Base-by-base conservation (phyloP, 1,140 invertebrate species). In the Nephotettix cincticeps region DNA sequence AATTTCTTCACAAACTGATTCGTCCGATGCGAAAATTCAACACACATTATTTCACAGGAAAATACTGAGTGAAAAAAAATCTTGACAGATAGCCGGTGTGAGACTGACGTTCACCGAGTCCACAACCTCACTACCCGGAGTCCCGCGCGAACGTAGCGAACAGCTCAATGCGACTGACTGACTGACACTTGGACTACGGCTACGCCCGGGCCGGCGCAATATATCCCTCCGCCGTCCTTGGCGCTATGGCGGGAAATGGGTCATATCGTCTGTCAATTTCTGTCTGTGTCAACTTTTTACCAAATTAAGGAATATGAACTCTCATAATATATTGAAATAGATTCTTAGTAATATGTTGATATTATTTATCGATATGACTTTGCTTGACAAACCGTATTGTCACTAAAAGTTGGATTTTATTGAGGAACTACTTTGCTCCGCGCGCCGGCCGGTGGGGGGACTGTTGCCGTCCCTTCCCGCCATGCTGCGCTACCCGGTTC, bases 221-320 rank as follows among this genome's bases (percentile, higher is more conserved):
- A 25, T 61, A 61, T 61, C 23, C 56, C 25, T 61, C 56, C 56
- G 56, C 56, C 56, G 56, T 9, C 56, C 56, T 61, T 61, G 56
- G 14, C 56, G 56, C 56, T 21, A 25, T 61, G 56, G 56, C 56
- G 56, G 56, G 56, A 61, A 61, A 61, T 61, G 56, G 56, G 56
- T 61, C 56, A 61, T 25, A 61, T 61, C 56, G 56, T 61, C 56
- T 61, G 25, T 61, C 56, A 61, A 28, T 61, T 61, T 28, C 25
- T 61, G 11, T 36, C 32, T 36, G 32, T 36, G 4, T 6, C 32
- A 36, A 14, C 4, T 36, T 36, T 36, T 36, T 36, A 36, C 4
- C 4, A 4, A 36, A 36, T 14, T 36, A 36, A 36, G 32, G 32
- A 36, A 36, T 14, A 36, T 36, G 4, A 36, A 36, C 32, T 36